A percentile compares a stretch with the other conserved stretches of the same genome.
phyloP scores from a whole-genome alignment of 2,888 invertebrate species.

The Flabesymbios commensalis region DNA sequence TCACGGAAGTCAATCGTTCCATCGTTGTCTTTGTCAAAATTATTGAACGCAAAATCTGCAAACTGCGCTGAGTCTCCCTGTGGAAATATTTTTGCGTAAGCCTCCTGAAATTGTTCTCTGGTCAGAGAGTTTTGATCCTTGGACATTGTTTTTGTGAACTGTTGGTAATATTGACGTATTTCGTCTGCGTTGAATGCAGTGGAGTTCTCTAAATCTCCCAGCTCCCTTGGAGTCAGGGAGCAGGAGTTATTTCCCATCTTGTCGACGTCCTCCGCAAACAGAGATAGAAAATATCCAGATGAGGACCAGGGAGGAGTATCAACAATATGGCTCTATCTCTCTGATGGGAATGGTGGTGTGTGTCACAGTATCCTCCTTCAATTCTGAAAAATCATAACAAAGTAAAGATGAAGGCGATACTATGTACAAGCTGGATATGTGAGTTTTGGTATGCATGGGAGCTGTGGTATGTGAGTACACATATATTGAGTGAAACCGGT shows the following conservation, averaged over 20 bases:
- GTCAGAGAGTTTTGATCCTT: conserved; percentile 10
- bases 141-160: conserved; percentile 20
- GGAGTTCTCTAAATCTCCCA: conserved; percentile 14
- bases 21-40: conserved; percentile 18
- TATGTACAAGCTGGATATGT: too few species aligned
- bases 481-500: too few species aligned
- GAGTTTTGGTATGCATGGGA: too few species aligned
- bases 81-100: conserved; percentile 20
- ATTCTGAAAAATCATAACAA: too few species aligned
- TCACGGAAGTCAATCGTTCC: conserved; percentile 15
- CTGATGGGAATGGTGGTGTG: too few species aligned
- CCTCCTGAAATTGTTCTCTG: conserved; percentile 18
- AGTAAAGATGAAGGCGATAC: too few species aligned
- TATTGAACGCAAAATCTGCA: conserved; percentile 20
- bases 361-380: too few species aligned
- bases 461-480: too few species aligned
- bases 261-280: too few species aligned
- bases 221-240: conserved; percentile 14
- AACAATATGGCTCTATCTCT: too few species aligned
- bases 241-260: conserved; percentile 18
- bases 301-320: too few species aligned
- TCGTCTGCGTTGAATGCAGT: conserved; percentile 22
- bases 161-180: conserved; percentile 17
- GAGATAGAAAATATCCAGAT: too few species aligned
- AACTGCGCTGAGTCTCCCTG: conserved; percentile 25